These are phyloP conservation scores for Leptobrachium ailaonicum DNA, from an alignment of 2,113 vertebrate species.

Conservation along the genomic window DNA sequence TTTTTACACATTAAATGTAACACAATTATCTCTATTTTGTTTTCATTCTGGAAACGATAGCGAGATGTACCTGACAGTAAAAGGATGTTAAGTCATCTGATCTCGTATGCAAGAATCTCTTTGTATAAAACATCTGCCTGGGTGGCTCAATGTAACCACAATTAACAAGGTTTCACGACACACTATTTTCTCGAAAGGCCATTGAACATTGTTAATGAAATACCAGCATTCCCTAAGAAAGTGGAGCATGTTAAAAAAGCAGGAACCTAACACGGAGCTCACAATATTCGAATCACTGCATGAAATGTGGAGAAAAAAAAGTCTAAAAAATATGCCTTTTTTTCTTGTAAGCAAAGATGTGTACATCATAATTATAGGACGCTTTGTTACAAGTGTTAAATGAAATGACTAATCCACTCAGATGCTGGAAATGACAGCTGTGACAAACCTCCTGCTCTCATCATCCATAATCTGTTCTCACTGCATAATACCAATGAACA, in stretches of 20 bases:
- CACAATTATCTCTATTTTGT: background rate
- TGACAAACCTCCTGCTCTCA: constrained; percentile 52
- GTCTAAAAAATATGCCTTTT: constrained; percentile 26
- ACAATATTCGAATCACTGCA: constrained; percentile 58
- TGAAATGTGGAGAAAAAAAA: constrained; percentile 48
- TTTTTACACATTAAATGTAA: background rate
- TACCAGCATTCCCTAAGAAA: constrained; percentile 38
- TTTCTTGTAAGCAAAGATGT: constrained; percentile 46
- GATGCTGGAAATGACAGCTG: constrained; percentile 53
- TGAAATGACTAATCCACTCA: constrained; percentile 57
- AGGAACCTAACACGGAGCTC: constrained; percentile 48
- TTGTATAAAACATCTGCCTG: background rate
- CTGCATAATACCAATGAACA: constrained; percentile 56
- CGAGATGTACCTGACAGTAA: background rate
- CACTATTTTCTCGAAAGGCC: constrained; percentile 1
- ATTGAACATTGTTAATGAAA: constrained; percentile 28
- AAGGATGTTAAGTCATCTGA: background rate
- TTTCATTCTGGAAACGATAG: background rate
- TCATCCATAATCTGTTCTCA: constrained; percentile 54
- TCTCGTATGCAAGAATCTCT: background rate
- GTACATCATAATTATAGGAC: constrained; percentile 52
- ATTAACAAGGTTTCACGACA: constrained; percentile 9
- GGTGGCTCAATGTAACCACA: constrained; percentile 12
- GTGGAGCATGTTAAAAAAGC: constrained; percentile 48
- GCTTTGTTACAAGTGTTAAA: constrained; percentile 45